Percentiles rank a stretch among this genome's conserved stretches.
phyloP scores from a whole-genome alignment of 2,113 vertebrate species.

The Myotis lucifugus region DNA sequence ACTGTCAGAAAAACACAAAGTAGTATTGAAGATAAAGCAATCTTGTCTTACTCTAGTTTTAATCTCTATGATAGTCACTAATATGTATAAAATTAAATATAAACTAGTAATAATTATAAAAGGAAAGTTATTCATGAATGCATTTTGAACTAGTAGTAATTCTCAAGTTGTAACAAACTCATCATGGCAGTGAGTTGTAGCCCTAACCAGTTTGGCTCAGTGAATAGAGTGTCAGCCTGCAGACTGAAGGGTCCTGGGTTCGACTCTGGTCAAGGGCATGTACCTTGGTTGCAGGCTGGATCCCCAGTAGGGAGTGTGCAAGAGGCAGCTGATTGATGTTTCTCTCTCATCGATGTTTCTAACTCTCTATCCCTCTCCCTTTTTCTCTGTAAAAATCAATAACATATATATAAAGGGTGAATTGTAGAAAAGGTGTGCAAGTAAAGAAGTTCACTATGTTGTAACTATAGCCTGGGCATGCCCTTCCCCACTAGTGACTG shows the following conservation, averaged over 20 bases:
- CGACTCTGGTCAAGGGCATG: too few species aligned
- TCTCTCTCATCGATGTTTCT: too few species aligned
- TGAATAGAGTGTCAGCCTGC: too few species aligned
- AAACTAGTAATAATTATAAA: too few species aligned
- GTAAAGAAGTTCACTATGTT: not conserved
- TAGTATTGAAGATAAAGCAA: not conserved
- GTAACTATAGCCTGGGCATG: not conserved
- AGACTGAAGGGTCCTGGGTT: too few species aligned
- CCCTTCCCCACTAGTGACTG: not conserved
- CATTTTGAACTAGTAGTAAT: not conserved
- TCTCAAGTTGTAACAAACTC: not conserved
- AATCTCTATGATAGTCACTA: not conserved
- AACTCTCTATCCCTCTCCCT: too few species aligned
- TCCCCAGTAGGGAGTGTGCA: too few species aligned
- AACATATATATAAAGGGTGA: too few species aligned
- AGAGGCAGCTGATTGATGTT: too few species aligned
- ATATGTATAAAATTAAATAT: not conserved
- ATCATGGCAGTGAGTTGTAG: not conserved
- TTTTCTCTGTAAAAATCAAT: too few species aligned
- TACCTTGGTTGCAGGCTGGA: too few species aligned
- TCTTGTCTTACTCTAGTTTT: not conserved
- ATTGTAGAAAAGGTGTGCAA: not conserved
- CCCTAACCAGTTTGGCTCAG: too few species aligned
- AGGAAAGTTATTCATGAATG: not conserved
- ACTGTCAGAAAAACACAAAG: not conserved